These are phyloP conservation scores for Bergia puertoricense DNA, from an alignment of 92 coral and sea anemone genomes.

Conservation along the genomic window DNA sequence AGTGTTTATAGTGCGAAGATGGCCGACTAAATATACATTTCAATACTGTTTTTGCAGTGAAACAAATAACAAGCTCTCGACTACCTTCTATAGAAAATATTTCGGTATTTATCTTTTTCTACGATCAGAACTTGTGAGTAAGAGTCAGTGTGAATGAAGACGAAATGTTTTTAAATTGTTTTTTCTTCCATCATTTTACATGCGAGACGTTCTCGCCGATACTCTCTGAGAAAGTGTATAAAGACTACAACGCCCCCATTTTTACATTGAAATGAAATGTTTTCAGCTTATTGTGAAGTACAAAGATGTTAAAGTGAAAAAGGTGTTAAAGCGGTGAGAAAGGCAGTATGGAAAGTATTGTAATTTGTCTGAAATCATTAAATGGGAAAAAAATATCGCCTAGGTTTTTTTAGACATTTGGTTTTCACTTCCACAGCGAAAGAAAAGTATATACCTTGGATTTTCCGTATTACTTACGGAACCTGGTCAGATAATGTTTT, in stretches of 20 bases:
- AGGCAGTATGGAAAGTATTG: not conserved
- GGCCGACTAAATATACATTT: not conserved
- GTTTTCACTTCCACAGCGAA: not conserved
- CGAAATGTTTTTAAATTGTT: not conserved
- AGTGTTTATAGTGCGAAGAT: not conserved
- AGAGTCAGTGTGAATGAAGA: not conserved
- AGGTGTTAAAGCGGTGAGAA: not conserved
- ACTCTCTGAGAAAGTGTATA: not conserved
- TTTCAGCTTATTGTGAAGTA: not conserved
- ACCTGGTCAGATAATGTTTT: not conserved
- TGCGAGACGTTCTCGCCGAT: not conserved
- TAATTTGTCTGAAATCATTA: not conserved
- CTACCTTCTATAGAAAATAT: not conserved
- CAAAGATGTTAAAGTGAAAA: no score
- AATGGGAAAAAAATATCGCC: not conserved
- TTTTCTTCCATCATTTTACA: not conserved
- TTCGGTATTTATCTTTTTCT: not conserved
- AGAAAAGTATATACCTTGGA: not conserved
- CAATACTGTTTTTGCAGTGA: not conserved
- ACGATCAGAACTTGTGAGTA: not conserved
- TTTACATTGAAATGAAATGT: not conserved
- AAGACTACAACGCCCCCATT: not conserved
- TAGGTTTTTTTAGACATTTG: not conserved
- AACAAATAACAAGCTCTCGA: no score
- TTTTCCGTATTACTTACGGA: not conserved